Evolutionary conservation across 2,113 vertebrate genomes (phyloP).

Genomic region (Hemiprocne comata): DNA sequence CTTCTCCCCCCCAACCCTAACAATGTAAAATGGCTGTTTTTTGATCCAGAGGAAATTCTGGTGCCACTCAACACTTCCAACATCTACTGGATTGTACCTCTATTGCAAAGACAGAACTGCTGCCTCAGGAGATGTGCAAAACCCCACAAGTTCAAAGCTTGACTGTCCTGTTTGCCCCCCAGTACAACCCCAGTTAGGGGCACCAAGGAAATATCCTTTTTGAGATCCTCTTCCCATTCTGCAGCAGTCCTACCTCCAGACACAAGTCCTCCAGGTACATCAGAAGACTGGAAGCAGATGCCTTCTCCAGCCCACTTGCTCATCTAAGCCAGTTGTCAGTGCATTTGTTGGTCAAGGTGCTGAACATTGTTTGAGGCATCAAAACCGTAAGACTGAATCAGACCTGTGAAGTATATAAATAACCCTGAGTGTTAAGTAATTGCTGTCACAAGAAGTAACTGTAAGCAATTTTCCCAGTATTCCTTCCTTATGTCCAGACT

Average conservation of each 20-base stretch:
- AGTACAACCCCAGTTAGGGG: accelerated
- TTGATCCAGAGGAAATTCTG: not conserved
- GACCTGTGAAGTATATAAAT: slow-evolving; percentile 34
- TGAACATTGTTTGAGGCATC: not conserved
- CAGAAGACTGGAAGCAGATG: not conserved
- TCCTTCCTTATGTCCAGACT: not conserved
- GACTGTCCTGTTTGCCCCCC: not conserved
- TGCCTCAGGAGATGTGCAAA: not conserved
- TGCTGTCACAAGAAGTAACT: not conserved
- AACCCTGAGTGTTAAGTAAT: slow-evolving; percentile 21
- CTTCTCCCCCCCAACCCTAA: accelerated
- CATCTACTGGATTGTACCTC: accelerated
- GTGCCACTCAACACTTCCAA: not conserved
- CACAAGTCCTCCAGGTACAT: not conserved
- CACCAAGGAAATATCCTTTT: not conserved
- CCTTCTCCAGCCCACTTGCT: slow-evolving; percentile 22
- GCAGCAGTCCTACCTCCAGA: slow-evolving; percentile 18
- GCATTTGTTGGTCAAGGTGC: not conserved
- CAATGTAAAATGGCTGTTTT: accelerated
- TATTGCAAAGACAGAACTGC: not conserved
- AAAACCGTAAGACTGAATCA: slow-evolving; percentile 18
- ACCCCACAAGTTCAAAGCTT: not conserved
- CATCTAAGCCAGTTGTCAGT: not conserved
- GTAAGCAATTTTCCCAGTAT: not conserved
- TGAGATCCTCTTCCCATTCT: not conserved